A percentile compares a stretch with the other conserved stretches of the same genome.
phyloP scores from a whole-genome alignment of 2,113 vertebrate genomes.

The Hucho hucho region DNA sequence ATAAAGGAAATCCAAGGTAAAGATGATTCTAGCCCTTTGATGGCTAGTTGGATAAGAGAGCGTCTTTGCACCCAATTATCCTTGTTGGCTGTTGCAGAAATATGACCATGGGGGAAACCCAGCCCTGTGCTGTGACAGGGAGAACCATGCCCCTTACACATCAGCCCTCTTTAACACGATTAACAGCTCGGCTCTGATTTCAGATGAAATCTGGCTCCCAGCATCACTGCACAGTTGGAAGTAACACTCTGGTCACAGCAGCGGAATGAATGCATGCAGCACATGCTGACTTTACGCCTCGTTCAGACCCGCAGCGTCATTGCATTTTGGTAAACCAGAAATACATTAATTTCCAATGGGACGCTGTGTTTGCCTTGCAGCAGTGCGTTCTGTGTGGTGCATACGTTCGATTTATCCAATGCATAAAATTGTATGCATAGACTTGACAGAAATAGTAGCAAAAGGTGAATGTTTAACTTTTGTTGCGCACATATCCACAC shows the following conservation, averaged over 20 bases:
- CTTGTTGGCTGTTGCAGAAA: slow-evolving; percentile 13
- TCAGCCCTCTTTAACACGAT: slow-evolving; percentile 23
- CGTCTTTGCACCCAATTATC: slow-evolving; percentile 15
- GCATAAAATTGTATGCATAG: too few species aligned
- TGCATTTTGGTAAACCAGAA: too few species aligned
- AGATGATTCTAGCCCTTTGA: neutral
- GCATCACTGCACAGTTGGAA: neutral
- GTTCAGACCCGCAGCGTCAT: too few species aligned
- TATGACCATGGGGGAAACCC: neutral
- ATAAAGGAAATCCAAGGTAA: neutral
- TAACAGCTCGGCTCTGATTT: slow-evolving; percentile 24
- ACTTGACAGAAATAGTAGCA: too few species aligned
- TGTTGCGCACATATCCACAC: too few species aligned
- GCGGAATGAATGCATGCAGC: slow-evolving; percentile 36
- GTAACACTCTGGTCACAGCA: slow-evolving; percentile 5
- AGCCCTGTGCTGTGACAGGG: neutral
- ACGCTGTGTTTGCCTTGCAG: too few species aligned
- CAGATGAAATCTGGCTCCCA: slow-evolving; percentile 29
- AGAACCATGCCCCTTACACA: slow-evolving; percentile 8
- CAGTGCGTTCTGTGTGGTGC: too few species aligned
- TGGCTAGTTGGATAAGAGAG: neutral
- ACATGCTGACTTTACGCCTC: slow-evolving; percentile 1
- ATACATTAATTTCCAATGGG: too few species aligned
- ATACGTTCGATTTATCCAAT: too few species aligned
- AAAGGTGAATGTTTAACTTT: too few species aligned